Base-by-base conservation (phyloP, 2,797 vertebrate species). In the Pseudochaenichthys georgianus region DNA sequence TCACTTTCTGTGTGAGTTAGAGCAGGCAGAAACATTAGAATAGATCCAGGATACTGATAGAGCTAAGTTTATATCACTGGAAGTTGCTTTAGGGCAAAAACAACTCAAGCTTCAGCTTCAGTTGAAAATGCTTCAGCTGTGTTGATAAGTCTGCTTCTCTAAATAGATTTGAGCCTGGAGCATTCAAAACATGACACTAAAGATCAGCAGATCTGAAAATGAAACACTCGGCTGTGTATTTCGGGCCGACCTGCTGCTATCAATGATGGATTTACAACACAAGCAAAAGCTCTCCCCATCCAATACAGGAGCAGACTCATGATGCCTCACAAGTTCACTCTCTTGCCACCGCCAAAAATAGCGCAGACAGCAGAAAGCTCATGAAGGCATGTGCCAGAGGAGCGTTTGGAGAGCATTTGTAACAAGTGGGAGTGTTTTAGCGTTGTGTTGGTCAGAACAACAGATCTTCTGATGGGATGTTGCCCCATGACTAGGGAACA, bases 131-230 rank as follows among this genome's bases (percentile, higher is more conserved):
- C 21, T 50, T 66, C 64, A 31, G 74, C 78, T 84, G 43, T 47
- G 62, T 64, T 43, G 57, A 71, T 85, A 13, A 42, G 61, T 60
- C 70, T 47, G n/a, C 78, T 80, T 68, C 86, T 77, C 45, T 38
- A 82, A 82, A 92, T 85, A 87, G 73, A 82, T 62, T 58, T 4
- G 16, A 70, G 77, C 80, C 73, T 43, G 23, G 34, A 80, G 78
- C 45, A 2, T 64, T 28, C 47, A 45, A 38, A 71, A 60, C 15
- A 19, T 67, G 73, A 68, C 69, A 74, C 19, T 60, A 80, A 74
- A 46, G 74, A 86, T 81, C 83, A 85, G 75, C 86, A 83, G 85
- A 84, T 64, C 82, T 72, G 64, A 45, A 70, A 78, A 86, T 71
- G 61, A 85, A 73, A 38, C 55, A 57, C 73, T 80, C 41, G 16